Conservation (phyloP, 1,140 invertebrate genomes). For the Drosophila sp. region DNA sequence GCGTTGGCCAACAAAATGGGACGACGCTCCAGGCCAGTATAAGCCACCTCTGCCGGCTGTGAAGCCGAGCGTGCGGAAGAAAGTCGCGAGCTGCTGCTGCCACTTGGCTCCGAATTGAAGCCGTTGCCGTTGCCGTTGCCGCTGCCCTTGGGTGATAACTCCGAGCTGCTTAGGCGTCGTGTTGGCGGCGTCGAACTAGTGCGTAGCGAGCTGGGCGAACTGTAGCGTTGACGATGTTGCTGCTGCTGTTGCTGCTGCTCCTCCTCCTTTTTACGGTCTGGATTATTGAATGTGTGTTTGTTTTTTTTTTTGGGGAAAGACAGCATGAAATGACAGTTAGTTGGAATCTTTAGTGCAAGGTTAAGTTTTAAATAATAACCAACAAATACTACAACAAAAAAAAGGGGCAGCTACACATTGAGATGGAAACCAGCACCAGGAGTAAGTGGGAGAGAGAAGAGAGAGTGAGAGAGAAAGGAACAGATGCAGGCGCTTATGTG, state of each 20-base stretch:
- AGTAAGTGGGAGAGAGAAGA: constrained; percentile 1
- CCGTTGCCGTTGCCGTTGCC: constrained; percentile 36
- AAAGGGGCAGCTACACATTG: not conserved
- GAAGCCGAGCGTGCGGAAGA: constrained; percentile 36
- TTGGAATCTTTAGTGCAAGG: constrained; percentile 16
- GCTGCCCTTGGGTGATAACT: constrained; percentile 61
- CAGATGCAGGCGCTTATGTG: not conserved
- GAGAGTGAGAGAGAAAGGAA: constrained; percentile 1
- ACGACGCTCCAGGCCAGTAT: constrained; percentile 37
- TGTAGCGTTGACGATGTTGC: constrained; percentile 57
- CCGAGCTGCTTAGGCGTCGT: constrained; percentile 60
- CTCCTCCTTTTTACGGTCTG: constrained; percentile 81
- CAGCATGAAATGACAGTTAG: constrained; percentile 52
- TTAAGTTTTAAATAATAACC: not conserved
- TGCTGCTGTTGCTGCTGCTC: constrained; percentile 46
- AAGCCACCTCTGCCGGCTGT: constrained; percentile 50
- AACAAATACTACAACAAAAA: constrained; percentile 17
- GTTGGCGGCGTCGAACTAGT: constrained; percentile 23
- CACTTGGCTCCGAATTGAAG: constrained; percentile 54
- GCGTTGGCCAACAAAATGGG: constrained; percentile 59
- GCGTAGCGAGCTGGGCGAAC: constrained; percentile 54
- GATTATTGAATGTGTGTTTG: not conserved
- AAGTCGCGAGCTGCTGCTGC: constrained; percentile 9
- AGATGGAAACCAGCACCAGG: not conserved
- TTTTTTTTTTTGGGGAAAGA: constrained; percentile 20